These are phyloP conservation scores for Micropterix aruncella DNA, from an alignment of 2,888 invertebrate species.

Conservation along the genomic window DNA sequence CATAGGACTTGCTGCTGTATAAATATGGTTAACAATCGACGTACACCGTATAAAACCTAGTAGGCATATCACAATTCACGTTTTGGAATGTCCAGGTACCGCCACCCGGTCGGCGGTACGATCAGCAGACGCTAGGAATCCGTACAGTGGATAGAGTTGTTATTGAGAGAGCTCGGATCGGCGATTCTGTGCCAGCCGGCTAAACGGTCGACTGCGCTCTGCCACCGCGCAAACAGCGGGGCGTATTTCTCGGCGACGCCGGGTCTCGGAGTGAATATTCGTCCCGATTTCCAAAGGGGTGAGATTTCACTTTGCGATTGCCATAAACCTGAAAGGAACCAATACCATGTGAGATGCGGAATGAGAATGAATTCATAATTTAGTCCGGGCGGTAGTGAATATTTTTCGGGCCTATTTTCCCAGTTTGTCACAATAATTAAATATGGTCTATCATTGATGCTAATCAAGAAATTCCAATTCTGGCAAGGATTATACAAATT, in stretches of 20 bases:
- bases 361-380: too few relatives aligned
- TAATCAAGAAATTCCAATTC: too few relatives aligned
- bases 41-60: too few relatives aligned
- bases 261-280: slow-evolving; percentile 41
- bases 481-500: too few relatives aligned
- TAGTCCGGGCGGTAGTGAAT: not conserved
- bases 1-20: too few relatives aligned
- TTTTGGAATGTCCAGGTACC: not conserved
- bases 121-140: not conserved
- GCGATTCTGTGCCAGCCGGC: slow-evolving; percentile 37
- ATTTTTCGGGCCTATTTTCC: too few relatives aligned
- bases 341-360: too few relatives aligned
- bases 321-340: slow-evolving; percentile 50
- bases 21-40: too few relatives aligned
- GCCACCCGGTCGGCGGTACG: not conserved
- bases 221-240: slow-evolving; percentile 34
- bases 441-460: too few relatives aligned
- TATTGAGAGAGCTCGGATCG: not conserved
- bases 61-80: too few relatives aligned
- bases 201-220: slow-evolving; percentile 40
- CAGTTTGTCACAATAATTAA: slow-evolving; percentile 1
- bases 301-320: slow-evolving; percentile 49
- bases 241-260: slow-evolving; percentile 24
- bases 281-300: slow-evolving; percentile 41
- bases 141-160: not conserved